These are phyloP conservation scores for Protomyctophum bolini DNA, from an alignment of 2,113 vertebrate species.

Conservation along the genomic window DNA sequence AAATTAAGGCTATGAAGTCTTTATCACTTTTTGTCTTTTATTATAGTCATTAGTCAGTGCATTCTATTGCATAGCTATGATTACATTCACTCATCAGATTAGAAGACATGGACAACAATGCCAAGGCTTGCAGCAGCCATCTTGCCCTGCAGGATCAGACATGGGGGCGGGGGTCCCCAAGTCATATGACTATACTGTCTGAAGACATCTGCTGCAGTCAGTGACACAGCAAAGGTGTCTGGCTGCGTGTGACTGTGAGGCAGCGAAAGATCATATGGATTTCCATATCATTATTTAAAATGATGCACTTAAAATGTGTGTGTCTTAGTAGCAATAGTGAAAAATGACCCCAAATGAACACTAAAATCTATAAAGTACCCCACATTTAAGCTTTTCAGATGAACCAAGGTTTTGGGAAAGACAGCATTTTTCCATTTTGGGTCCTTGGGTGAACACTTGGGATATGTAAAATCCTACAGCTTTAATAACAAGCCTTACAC, in stretches of 20 bases:
- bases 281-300: not conserved
- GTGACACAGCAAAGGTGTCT: slow-evolving; percentile 68
- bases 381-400: too few species aligned
- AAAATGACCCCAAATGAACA: too few species aligned
- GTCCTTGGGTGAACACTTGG: too few species aligned
- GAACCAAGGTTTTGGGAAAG: too few species aligned
- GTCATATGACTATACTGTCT: slow-evolving; percentile 67
- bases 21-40: not conserved
- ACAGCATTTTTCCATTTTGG: too few species aligned
- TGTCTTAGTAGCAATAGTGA: too few species aligned
- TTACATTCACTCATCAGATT: slow-evolving; percentile 14
- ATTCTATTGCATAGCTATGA: not conserved
- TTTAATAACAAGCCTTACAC: too few species aligned
- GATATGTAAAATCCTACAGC: too few species aligned
- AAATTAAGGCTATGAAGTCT: not conserved
- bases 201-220: slow-evolving; percentile 68
- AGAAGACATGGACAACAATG: slow-evolving; percentile 46
- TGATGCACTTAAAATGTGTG: too few species aligned
- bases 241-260: slow-evolving; percentile 46
- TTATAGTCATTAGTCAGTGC: not conserved
- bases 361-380: too few species aligned
- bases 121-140: slow-evolving; percentile 62
- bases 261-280: slow-evolving; percentile 30
- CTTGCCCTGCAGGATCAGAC: slow-evolving; percentile 64
- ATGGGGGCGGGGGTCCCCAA: slow-evolving; percentile 39